Percentiles rank a stretch among this genome's conserved stretches.
Evolutionary conservation across 2,113 vertebrate species (phyloP).

Genomic region (Phyllostomus hastatus): DNA sequence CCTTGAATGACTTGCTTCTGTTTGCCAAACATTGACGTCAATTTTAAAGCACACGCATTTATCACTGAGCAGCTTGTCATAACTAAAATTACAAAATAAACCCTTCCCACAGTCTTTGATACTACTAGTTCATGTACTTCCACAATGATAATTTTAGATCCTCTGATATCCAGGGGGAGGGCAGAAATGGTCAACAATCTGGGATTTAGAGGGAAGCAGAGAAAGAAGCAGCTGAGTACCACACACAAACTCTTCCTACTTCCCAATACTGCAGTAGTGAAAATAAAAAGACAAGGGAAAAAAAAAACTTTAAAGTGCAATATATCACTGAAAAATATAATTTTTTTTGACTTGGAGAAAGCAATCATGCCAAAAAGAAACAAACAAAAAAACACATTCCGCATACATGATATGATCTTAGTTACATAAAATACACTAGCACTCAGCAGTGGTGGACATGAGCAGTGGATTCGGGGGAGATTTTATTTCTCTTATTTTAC

Average conservation of each 20-base stretch:
- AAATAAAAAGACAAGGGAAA: not conserved
- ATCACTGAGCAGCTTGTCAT: not conserved
- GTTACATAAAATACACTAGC: not conserved
- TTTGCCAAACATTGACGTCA: not conserved
- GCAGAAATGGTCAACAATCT: not conserved
- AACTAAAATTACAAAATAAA: constrained; percentile 10
- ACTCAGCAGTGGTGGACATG: not conserved
- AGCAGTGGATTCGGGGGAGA: not conserved
- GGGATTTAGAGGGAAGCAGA: not conserved
- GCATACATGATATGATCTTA: not conserved
- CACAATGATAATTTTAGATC: not conserved
- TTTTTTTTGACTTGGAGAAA: not conserved
- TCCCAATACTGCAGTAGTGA: not conserved
- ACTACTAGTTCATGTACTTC: not conserved
- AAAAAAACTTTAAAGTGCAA: not conserved
- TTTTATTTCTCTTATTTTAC: not conserved
- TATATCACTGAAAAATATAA: not conserved
- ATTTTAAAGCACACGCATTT: not conserved
- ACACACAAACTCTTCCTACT: not conserved
- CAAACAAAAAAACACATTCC: not conserved
- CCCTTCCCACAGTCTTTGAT: not conserved
- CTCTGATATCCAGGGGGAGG: not conserved
- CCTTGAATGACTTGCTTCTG: not conserved
- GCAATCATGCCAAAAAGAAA: not conserved
- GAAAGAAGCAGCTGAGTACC: not conserved